These are phyloP conservation scores for Heteromormyrus szaboi DNA, from an alignment of 2,797 vertebrate species.

Conservation along the genomic window DNA sequence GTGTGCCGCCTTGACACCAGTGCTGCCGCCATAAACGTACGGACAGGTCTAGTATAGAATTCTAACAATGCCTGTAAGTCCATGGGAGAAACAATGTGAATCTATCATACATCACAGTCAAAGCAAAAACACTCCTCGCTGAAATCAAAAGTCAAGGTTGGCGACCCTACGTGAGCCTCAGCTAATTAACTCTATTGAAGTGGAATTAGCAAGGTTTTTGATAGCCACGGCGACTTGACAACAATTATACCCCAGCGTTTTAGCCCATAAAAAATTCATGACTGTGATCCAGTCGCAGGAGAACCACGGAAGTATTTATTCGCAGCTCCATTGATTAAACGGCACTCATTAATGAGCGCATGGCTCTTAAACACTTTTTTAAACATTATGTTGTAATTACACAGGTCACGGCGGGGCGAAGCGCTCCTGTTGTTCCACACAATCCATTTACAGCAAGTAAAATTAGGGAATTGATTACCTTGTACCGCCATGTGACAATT, in stretches of 20 bases:
- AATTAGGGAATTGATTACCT: neutral
- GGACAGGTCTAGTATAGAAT: neutral
- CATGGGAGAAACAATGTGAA: neutral
- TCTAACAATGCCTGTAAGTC: neutral
- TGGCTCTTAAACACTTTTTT: slow-evolving; percentile 12
- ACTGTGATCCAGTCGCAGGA: slow-evolving; percentile 3
- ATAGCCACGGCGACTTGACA: slow-evolving; percentile 13
- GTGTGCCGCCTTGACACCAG: neutral
- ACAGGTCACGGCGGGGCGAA: slow-evolving; percentile 22
- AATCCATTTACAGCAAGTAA: neutral
- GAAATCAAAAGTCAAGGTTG: neutral
- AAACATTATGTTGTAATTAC: slow-evolving; percentile 21
- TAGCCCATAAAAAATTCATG: slow-evolving; percentile 26
- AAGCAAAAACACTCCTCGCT: neutral
- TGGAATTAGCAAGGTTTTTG: slow-evolving; percentile 21
- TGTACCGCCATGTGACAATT: neutral
- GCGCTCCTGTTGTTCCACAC: neutral
- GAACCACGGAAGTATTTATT: slow-evolving; percentile 19
- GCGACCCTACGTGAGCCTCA: neutral
- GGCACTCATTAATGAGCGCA: slow-evolving; percentile 19
- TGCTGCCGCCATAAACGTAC: neutral
- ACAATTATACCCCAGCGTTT: neutral
- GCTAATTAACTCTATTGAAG: slow-evolving; percentile 20
- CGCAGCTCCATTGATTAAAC: slow-evolving; percentile 22
- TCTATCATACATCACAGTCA: neutral